A percentile compares a stretch with the other conserved stretches of the same genome.
Evolutionary conservation across 2,113 vertebrate genomes (phyloP).

Genomic region (Pogonocichla stellata): DNA sequence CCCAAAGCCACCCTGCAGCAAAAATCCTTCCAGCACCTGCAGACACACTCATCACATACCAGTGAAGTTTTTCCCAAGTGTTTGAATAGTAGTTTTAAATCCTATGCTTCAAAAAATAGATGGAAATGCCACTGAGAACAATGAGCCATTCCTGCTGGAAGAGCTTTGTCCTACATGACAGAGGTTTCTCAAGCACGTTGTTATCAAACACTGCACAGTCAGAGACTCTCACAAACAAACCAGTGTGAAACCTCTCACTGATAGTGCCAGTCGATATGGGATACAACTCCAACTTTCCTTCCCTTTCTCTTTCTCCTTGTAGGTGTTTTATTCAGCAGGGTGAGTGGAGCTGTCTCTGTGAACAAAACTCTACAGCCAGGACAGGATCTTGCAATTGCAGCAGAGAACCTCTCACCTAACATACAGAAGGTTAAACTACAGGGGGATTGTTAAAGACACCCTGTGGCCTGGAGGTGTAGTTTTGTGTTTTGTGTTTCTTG

Average conservation of each 20-base stretch:
- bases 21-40: not conserved
- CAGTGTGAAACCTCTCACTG: not conserved
- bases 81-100: not conserved
- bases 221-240: not conserved
- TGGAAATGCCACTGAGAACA: not conserved
- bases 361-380: not conserved
- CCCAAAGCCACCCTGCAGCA: not conserved
- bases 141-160: not conserved
- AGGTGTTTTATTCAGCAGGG: not conserved
- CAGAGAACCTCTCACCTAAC: not conserved
- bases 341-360: not conserved
- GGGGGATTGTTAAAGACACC: not conserved
- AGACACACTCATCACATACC: not conserved
- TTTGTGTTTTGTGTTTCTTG: not conserved
- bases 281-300: not conserved
- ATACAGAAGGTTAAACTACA: not conserved
- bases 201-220: not conserved
- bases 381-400: not conserved
- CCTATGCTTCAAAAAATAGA: not conserved
- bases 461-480: not conserved
- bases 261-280: not conserved
- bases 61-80: not conserved
- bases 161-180: not conserved
- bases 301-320: not conserved
- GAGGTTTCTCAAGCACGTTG: not conserved